Evolutionary conservation across 2,113 vertebrate species (phyloP), one percentile per base, ranked within the genome.

Genomic region (Hipposideros armiger): DNA sequence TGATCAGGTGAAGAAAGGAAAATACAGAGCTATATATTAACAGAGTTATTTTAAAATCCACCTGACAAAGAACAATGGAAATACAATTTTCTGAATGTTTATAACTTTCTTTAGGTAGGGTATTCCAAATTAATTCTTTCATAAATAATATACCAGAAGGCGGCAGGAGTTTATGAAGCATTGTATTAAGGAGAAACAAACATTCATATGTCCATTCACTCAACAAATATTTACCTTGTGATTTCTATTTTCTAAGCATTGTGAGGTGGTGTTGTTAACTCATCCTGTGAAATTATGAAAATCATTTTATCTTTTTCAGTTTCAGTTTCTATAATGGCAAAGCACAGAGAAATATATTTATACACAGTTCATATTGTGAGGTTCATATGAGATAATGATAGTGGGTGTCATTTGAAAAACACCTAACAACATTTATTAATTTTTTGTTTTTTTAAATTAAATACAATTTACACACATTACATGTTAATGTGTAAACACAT

Each of bases 291-390:
- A 70, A 54, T 22, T 86, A 81, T 78, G 32, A 17, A 77, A 87
- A 83, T 82, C n/a, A n/a, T 56, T 47, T 83, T 62, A 30, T 40
- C 13, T 45, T 67, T 80, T 50, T 64, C 15, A 64, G 45, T 62
- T 95, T 92, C 36, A 94, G 19, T 80, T 91, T 91, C 36, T 56
- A 3, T 85, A 81, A 82, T 5, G 77, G 32, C 10, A 45, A 69
- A 89, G 62, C 42, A 50, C 40, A 64, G 32, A 82, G 40, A 91
- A 52, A 32, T 30, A 14, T 45, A 58, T 62, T 87, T 81, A 42
- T 16, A 30, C 60, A 54, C 32, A n/a, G 11, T 47, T 66, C 16
- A 93, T 69, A 50, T 2, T n/a, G 1, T 64, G 58, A 87, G 52
- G 30, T 42, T 90, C 52, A 67, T 42, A 42, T 67, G 52, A 92